phyloP scores from a whole-genome alignment of 2,888 invertebrate species.

The Luffia ferchaultella region DNA sequence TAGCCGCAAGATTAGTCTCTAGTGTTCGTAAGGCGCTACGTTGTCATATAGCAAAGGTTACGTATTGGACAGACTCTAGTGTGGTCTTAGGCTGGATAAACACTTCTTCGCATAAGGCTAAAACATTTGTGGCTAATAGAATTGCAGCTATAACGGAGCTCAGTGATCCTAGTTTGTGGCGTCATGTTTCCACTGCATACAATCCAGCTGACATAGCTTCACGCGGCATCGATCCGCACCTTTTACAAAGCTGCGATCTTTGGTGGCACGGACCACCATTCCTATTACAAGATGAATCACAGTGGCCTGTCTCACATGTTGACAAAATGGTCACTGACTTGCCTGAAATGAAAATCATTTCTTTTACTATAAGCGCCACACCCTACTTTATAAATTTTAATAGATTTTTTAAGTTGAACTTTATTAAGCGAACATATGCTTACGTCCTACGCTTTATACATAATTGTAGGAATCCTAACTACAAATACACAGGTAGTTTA shows the following conservation, averaged over 20 bases:
- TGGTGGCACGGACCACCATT: conserved; percentile 14
- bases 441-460: no score
- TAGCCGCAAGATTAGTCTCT: background rate
- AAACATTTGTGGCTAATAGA: background rate
- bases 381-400: no score
- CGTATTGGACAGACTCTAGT: background rate
- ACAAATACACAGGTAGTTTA: no score
- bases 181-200: conserved; percentile 9
- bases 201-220: conserved; percentile 16
- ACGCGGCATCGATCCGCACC: conserved; percentile 10
- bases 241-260: conserved; percentile 7
- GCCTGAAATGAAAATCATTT: no score
- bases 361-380: no score
- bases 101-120: background rate
- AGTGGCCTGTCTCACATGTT: no score
- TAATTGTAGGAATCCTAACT: no score
- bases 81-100: background rate
- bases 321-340: no score
- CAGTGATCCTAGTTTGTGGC: conserved; percentile 1
- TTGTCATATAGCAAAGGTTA: background rate
- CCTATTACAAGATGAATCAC: no score
- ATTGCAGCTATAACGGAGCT: background rate
- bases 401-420: no score
- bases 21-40: background rate
- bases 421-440: no score